Base-by-base conservation (phyloP, 2,888 invertebrate genomes). In the Bellardia pandia region DNA sequence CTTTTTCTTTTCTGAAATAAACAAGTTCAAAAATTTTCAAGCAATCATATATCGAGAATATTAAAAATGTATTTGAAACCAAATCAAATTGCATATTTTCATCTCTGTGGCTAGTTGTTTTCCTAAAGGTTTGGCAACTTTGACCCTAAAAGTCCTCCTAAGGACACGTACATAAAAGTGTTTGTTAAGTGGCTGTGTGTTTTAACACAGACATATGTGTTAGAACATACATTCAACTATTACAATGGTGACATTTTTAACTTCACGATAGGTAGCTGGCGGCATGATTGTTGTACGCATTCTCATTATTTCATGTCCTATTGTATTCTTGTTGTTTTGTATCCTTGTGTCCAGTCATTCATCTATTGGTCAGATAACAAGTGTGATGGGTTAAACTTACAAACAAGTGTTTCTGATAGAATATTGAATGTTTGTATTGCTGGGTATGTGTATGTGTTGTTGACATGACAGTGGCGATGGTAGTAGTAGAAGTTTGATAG, bases 161-260 rank as follows among this genome's bases (percentile, higher is more conserved):
- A 48, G 62, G 58, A 71, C 79, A 42, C 30, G 62, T 71, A 79
- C 37, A 40, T 37, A 60, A 62, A 79, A 79, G 79, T 79, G 79
- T 60, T 79, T 69, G 58, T 58, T 30, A 23, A 58, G n/a, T 58
- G 3, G 30, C 14, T 58, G 48, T 58, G 30, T 60, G 62, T 23
- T 37, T 71, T 30, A 37, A 56, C 42, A 53, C 56, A 75, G 48
- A 58, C 60, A 53, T 45, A 56, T 72, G 48, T 64, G 37, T 30
- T 13, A 13, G 13, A 16, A 45, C 33, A 62, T 66, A 58, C 23
- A n/a, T 37, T 69, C n/a, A 23, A 42, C 48, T 45, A 13, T 1
- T 40, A 72, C 64, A 16, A 60, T 68, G 51, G 33, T 53, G 81
- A 74, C 64, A 72, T 77, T 81, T 74, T 77, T 42, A 77, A 82